Evolutionary conservation across 2,113 vertebrate species (phyloP).

Genomic region (Barnardius zonarius): DNA sequence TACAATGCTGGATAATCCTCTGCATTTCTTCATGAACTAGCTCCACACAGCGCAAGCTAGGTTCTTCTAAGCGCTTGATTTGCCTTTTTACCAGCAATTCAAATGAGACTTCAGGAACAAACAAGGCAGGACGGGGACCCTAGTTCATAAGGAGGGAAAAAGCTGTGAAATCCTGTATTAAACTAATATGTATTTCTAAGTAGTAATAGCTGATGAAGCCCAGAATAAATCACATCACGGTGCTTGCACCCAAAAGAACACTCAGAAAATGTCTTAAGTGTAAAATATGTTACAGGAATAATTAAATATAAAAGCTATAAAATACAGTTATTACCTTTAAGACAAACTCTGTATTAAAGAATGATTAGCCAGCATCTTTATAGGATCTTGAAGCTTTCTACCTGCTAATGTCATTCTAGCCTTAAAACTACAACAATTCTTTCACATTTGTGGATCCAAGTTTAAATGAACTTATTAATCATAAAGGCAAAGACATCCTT

Average conservation of each 20-base stretch:
- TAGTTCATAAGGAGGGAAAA: constrained; percentile 47
- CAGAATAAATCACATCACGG: neutral
- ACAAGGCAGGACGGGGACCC: constrained; percentile 95
- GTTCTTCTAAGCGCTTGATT: constrained; percentile 95
- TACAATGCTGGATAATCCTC: constrained; percentile 97
- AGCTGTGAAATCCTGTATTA: neutral
- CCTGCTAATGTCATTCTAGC: neutral
- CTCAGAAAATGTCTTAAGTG: neutral
- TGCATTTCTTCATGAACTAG: constrained; percentile 99
- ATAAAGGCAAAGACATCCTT: neutral
- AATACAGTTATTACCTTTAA: neutral
- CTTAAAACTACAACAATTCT: neutral
- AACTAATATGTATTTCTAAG: neutral
- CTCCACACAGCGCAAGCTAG: constrained; percentile 95
- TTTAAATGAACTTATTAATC: neutral
- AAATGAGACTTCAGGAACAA: constrained; percentile 97
- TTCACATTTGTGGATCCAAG: neutral
- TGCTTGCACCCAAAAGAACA: neutral
- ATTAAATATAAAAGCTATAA: neutral
- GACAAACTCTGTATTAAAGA: neutral
- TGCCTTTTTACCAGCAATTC: constrained; percentile 96
- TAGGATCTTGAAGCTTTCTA: neutral
- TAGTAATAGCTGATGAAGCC: neutral
- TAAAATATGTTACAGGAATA: neutral
- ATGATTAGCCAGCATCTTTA: neutral